These are phyloP conservation scores for Aquatica leii DNA, from an alignment of 2,888 invertebrate genomes.

Conservation along the genomic window DNA sequence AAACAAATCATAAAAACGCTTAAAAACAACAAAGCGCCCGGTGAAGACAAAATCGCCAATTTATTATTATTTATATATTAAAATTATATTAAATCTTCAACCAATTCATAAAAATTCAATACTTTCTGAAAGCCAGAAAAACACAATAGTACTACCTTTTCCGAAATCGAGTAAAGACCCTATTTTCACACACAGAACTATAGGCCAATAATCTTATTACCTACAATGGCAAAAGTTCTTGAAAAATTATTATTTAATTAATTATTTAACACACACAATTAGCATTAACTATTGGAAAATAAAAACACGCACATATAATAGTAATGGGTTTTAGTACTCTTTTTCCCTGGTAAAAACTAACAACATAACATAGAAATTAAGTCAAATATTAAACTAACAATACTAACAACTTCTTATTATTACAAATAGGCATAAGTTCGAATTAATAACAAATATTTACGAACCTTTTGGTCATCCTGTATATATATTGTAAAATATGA, in stretches of 20 bases:
- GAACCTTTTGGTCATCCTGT: too few relatives aligned
- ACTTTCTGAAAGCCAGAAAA: not conserved
- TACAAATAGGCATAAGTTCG: too few relatives aligned
- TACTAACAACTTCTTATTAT: too few relatives aligned
- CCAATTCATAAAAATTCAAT: not conserved
- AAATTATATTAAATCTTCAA: slow-evolving; percentile 1
- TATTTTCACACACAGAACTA: slow-evolving; percentile 25
- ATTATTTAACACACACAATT: slow-evolving; percentile 10
- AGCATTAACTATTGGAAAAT: too few relatives aligned
- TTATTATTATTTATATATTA: not conserved
- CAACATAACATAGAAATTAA: too few relatives aligned
- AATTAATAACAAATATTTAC: too few relatives aligned
- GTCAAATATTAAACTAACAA: too few relatives aligned
- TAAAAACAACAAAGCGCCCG: slow-evolving; percentile 1
- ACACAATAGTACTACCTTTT: not conserved
- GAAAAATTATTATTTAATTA: slow-evolving; percentile 32
- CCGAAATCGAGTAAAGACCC: slow-evolving; percentile 36
- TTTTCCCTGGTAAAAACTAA: too few relatives aligned
- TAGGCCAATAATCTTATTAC: slow-evolving; percentile 39
- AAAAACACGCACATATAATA: too few relatives aligned
- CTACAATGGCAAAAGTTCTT: slow-evolving; percentile 29
- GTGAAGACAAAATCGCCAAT: not conserved
- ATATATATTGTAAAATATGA: too few relatives aligned
- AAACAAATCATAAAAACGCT: slow-evolving; percentile 1
- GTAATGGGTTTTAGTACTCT: too few relatives aligned